Percentiles rank a stretch among this genome's conserved stretches.
These are phyloP conservation scores for Drosophila rellima DNA, from an alignment of 2,888 invertebrate species.

Conservation along the genomic window DNA sequence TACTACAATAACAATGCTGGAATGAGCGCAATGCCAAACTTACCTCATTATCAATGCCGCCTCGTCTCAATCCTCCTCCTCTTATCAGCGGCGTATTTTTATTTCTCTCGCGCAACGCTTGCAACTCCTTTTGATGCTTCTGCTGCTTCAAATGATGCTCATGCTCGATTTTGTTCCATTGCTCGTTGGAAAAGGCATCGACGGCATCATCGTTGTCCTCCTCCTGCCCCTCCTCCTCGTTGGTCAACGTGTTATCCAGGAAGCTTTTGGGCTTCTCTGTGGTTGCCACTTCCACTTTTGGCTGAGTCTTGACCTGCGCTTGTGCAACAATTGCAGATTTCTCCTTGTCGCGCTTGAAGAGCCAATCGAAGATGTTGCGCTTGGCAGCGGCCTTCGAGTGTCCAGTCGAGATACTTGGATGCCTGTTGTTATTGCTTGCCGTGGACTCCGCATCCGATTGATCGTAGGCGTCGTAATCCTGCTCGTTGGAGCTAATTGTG, in stretches of 20 bases:
- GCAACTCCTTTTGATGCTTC: conserved; percentile 79
- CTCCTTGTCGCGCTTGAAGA: conserved; percentile 53
- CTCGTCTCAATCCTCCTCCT: conserved; percentile 19
- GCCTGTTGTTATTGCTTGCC: conserved; percentile 29
- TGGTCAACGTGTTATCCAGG: conserved; percentile 5
- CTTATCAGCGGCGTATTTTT: conserved; percentile 62
- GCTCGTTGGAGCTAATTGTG: conserved; percentile 38
- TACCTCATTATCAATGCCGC: conserved; percentile 77
- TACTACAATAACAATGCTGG: neutral
- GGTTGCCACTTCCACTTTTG: conserved; percentile 1
- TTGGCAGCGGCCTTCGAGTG: conserved; percentile 62
- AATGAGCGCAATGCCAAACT: conserved; percentile 74
- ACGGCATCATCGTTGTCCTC: conserved; percentile 59
- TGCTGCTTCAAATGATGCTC: conserved; percentile 79
- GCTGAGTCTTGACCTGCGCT: conserved; percentile 5
- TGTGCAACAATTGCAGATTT: conserved; percentile 21
- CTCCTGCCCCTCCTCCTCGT: conserved; percentile 10
- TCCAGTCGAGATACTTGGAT: conserved; percentile 60
- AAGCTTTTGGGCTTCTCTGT: conserved; percentile 27
- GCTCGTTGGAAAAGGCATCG: conserved; percentile 82
- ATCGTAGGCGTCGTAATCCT: conserved; percentile 60
- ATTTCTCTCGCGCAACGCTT: conserved; percentile 62
- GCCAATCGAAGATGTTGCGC: conserved; percentile 69
- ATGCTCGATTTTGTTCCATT: conserved; percentile 85
- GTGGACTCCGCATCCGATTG: conserved; percentile 11